A percentile compares a stretch with the other conserved stretches of the same genome.
phyloP scores from a whole-genome alignment of 2,888 invertebrate genomes.

The Bursaphelenchus okinawaensis region DNA sequence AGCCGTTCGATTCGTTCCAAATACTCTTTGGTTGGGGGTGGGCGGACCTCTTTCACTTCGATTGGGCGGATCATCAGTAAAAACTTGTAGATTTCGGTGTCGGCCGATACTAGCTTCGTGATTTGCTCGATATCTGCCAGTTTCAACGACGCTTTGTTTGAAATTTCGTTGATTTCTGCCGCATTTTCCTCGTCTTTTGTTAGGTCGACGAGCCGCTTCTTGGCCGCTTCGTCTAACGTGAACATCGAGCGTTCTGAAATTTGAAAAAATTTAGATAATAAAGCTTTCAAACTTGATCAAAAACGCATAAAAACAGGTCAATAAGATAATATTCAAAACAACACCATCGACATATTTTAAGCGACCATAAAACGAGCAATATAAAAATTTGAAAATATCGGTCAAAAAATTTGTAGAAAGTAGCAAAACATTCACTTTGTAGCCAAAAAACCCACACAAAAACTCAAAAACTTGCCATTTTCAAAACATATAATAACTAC shows the following conservation, averaged over 20 bases:
- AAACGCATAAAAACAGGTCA: background rate
- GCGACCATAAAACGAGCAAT: too few species aligned
- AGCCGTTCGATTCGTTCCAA: constrained; percentile 13
- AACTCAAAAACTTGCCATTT: too few species aligned
- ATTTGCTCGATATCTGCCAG: constrained; percentile 11
- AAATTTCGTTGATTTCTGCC: constrained; percentile 1
- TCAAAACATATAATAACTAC: too few species aligned
- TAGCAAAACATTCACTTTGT: too few species aligned
- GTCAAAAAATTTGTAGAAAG: too few species aligned
- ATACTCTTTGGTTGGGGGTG: constrained; percentile 11
- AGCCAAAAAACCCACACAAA: too few species aligned
- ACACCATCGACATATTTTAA: too few species aligned
- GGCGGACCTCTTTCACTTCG: constrained; percentile 7
- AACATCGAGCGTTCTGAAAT: background rate
- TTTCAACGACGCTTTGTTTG: background rate
- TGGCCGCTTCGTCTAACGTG: background rate
- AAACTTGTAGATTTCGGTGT: constrained; percentile 21
- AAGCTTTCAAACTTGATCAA: background rate
- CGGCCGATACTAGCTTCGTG: background rate
- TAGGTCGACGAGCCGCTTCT: background rate
- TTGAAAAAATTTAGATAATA: background rate
- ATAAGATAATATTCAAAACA: too few species aligned
- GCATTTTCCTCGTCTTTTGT: background rate
- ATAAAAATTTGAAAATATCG: too few species aligned
- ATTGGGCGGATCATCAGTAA: constrained; percentile 13